Conservation (phyloP, 2,113 vertebrate species). For the Cephalopholis sonnerati region DNA sequence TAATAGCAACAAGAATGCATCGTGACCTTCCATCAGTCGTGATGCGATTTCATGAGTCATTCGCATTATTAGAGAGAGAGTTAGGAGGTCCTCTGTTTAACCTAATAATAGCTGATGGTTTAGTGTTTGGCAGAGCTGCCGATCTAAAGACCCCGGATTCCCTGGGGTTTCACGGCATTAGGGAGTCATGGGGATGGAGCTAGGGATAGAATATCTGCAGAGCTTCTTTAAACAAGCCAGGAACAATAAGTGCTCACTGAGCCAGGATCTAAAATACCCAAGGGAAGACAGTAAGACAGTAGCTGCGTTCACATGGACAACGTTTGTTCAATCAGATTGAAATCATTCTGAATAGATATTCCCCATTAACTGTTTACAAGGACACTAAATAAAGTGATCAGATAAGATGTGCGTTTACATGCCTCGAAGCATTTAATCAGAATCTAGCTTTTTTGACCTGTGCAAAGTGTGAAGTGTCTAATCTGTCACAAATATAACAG, state of each 20-base stretch:
- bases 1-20: slow-evolving; percentile 31
- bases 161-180: slow-evolving; percentile 49
- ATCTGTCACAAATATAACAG: no score
- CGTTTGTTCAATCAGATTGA: no score
- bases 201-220: slow-evolving; percentile 37
- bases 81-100: slow-evolving; percentile 47
- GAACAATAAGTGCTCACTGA: slow-evolving; percentile 72
- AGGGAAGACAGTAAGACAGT: slow-evolving; percentile 14
- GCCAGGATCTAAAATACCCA: slow-evolving; percentile 41
- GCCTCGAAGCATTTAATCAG: no score
- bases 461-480: no score
- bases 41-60: slow-evolving; percentile 39
- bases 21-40: not conserved
- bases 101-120: slow-evolving; percentile 61
- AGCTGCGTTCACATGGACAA: not conserved
- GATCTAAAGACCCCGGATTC: slow-evolving; percentile 50
- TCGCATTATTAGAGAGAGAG: slow-evolving; percentile 26
- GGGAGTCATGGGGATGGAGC: slow-evolving; percentile 33
- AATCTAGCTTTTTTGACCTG: no score
- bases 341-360: no score
- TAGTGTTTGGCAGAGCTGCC: slow-evolving; percentile 51
- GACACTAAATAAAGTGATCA: no score
- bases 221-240: slow-evolving; percentile 58
- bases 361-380: no score
- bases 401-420: no score